Percentiles rank a stretch among this genome's conserved stretches.
Conservation (phyloP, 2,888 invertebrate genomes). For the Sylvicola cinctus region DNA sequence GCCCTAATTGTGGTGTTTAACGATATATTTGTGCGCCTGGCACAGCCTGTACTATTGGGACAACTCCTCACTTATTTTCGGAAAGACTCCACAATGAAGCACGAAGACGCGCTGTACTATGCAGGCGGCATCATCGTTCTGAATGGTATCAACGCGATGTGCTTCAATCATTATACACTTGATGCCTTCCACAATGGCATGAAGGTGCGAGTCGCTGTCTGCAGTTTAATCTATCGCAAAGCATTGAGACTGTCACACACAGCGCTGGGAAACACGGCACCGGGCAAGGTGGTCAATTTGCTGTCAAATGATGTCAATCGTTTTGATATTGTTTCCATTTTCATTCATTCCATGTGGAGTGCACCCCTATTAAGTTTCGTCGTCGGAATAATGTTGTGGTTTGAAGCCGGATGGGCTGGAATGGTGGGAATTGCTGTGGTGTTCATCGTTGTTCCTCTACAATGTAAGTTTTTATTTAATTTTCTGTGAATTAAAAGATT, state of each 20-base stretch:
- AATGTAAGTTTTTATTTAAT: conserved; percentile 31
- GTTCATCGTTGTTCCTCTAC: conserved; percentile 51
- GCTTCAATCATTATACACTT: conserved; percentile 42
- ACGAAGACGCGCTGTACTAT: conserved; percentile 34
- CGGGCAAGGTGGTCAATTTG: conserved; percentile 72
- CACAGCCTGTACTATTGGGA: conserved; percentile 10
- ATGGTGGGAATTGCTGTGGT: conserved; percentile 51
- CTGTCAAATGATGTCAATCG: conserved; percentile 74
- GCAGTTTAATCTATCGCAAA: conserved; percentile 72
- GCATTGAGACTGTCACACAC: conserved; percentile 40
- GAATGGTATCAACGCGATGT: conserved; percentile 23
- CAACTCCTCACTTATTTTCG: conserved; percentile 17
- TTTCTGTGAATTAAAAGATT: neutral
- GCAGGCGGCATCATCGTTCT: conserved; percentile 25
- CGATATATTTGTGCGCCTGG: conserved; percentile 9
- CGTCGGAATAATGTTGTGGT: conserved; percentile 47
- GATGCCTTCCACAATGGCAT: conserved; percentile 59
- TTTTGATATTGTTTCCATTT: conserved; percentile 55
- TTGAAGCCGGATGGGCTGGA: conserved; percentile 39
- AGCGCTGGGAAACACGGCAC: conserved; percentile 61
- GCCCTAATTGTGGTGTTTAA: conserved; percentile 8
- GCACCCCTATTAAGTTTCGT: conserved; percentile 44
- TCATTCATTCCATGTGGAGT: conserved; percentile 64
- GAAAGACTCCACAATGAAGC: conserved; percentile 23
- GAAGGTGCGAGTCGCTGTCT: conserved; percentile 60